Conservation (phyloP, 2,797 vertebrate species). For the Cryptoprocta ferox region DNA sequence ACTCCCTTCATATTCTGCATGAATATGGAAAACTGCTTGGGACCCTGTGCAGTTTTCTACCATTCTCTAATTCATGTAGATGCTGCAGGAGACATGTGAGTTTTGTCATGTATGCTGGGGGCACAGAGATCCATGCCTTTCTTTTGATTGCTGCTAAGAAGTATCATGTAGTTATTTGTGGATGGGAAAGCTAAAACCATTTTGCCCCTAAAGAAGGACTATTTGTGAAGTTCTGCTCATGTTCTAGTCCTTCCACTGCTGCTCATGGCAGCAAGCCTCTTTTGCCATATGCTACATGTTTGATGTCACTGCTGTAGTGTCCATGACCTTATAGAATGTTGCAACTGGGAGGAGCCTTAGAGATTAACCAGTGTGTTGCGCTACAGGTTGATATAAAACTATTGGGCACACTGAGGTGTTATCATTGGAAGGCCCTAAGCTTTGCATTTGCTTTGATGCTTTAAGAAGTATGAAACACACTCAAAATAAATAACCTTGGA, state of each 20-base stretch:
- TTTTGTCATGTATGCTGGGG: not conserved
- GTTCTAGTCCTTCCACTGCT: not conserved
- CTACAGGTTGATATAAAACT: not conserved
- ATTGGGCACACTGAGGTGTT: not conserved
- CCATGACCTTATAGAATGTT: not conserved
- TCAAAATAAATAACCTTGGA: not conserved
- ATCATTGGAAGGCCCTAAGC: not conserved
- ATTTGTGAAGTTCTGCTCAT: not conserved
- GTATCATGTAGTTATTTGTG: not conserved
- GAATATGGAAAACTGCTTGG: not conserved
- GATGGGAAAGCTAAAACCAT: not conserved
- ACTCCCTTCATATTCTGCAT: not conserved
- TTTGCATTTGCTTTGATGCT: not conserved
- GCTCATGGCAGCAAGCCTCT: not conserved
- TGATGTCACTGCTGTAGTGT: not conserved
- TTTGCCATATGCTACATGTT: not conserved
- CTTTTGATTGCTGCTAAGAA: not conserved
- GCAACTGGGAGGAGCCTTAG: not conserved
- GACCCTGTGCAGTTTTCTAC: not conserved
- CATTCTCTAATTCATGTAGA: not conserved
- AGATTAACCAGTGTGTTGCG: not conserved
- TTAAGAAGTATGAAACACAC: not conserved
- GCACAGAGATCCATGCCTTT: not conserved
- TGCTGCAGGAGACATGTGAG: not conserved
- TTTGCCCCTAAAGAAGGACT: not conserved